These are phyloP conservation scores for Momotus momota DNA, from an alignment of 2,797 vertebrate species.

Conservation along the genomic window DNA sequence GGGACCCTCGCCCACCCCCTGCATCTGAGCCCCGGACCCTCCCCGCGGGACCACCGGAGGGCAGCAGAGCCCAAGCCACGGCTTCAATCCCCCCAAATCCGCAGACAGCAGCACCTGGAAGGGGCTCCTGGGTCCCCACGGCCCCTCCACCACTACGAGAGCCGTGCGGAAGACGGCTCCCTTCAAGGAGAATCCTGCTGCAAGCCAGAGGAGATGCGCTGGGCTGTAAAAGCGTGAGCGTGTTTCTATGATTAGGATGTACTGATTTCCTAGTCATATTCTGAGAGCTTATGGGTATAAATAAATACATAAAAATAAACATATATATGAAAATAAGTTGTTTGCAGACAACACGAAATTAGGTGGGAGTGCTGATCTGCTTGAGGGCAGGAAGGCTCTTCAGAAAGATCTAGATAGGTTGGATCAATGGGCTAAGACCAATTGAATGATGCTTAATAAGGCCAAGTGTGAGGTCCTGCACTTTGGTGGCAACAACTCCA, in stretches of 20 bases:
- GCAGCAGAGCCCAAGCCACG: slow-evolving; percentile 67
- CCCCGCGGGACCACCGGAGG: slow-evolving; percentile 26
- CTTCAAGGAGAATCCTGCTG: neutral
- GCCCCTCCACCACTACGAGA: neutral
- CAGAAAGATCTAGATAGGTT: too few relatives aligned
- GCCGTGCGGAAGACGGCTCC: rapidly evolving
- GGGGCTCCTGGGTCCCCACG: neutral
- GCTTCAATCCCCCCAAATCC: rapidly evolving
- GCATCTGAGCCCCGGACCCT: neutral
- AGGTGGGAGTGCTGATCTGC: too few relatives aligned
- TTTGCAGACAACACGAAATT: too few relatives aligned
- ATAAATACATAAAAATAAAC: rapidly evolving
- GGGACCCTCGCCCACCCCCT: neutral
- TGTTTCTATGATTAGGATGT: rapidly evolving
- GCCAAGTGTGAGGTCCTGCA: too few relatives aligned
- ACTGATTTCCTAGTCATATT: neutral
- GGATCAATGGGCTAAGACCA: too few relatives aligned
- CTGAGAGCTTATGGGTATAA: neutral
- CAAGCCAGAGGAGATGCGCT: rapidly evolving
- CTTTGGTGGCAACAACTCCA: too few relatives aligned
- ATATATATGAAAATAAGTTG: too few relatives aligned
- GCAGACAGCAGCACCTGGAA: neutral
- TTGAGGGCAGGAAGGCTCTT: too few relatives aligned
- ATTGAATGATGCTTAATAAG: too few relatives aligned
- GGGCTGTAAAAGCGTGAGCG: rapidly evolving